Conservation (phyloP, 2,888 invertebrate species). For the Cryptosula pallasiana region DNA sequence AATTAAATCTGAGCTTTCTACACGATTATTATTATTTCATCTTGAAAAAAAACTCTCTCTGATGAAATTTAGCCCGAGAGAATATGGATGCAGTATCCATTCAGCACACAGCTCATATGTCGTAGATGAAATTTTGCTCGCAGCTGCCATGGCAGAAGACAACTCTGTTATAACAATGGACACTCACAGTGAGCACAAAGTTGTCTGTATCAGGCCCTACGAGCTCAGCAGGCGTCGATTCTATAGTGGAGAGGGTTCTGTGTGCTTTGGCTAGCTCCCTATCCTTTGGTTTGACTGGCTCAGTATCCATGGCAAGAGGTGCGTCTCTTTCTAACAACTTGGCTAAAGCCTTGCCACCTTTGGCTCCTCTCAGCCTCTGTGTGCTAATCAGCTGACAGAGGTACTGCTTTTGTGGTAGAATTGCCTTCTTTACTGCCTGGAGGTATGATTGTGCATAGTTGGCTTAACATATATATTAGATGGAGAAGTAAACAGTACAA, state of each 20-base stretch:
- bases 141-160: too few species aligned
- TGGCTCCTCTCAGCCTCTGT: constrained; percentile 2
- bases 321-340: not conserved
- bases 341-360: not conserved
- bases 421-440: not conserved
- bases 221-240: not conserved
- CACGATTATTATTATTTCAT: too few species aligned
- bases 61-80: too few species aligned
- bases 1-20: too few species aligned
- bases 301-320: not conserved
- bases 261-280: not conserved
- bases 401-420: not conserved
- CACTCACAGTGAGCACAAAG: not conserved
- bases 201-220: not conserved
- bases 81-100: too few species aligned
- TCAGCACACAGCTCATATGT: too few species aligned
- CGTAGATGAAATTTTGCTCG: too few species aligned
- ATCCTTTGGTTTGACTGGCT: not conserved
- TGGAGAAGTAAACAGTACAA: too few species aligned
- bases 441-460: too few species aligned
- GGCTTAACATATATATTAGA: too few species aligned
- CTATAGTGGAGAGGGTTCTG: not conserved
- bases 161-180: too few species aligned
- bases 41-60: too few species aligned
- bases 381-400: not conserved